Evolutionary conservation across 2,797 vertebrate species (phyloP).

Genomic region (Pampus argenteus): DNA sequence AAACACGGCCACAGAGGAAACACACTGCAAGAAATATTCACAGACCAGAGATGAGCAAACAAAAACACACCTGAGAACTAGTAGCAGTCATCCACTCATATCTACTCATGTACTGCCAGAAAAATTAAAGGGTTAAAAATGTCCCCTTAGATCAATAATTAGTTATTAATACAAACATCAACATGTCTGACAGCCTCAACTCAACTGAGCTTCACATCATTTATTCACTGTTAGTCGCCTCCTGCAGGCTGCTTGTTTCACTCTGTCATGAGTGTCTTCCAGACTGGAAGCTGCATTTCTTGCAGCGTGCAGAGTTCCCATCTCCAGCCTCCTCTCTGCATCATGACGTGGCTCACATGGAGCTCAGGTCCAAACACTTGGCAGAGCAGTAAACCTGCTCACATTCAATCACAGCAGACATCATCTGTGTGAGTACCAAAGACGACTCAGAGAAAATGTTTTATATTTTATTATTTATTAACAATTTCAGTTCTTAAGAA

Average conservation of each 20-base stretch:
- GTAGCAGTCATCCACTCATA: no score
- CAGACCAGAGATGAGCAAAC: background rate
- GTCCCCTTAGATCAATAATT: no score
- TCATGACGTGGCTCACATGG: constrained; percentile 9
- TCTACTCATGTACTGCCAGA: no score
- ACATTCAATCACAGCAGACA: constrained; percentile 1
- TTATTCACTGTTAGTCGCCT: no score
- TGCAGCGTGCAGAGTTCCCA: constrained; percentile 10
- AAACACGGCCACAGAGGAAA: constrained; percentile 43
- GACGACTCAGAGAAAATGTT: background rate
- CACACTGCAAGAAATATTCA: constrained; percentile 30
- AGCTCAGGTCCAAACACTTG: constrained; percentile 8
- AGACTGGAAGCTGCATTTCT: background rate
- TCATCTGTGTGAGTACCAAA: no score
- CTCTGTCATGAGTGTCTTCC: no score
- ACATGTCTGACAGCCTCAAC: constrained; percentile 1
- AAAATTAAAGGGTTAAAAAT: no score
- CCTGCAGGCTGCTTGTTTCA: no score
- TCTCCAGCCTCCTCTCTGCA: constrained; percentile 3
- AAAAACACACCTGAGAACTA: no score
- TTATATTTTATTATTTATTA: constrained; percentile 35
- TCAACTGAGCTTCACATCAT: no score
- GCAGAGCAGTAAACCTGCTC: constrained; percentile 29
- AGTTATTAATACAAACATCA: no score
- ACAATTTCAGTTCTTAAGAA: constrained; percentile 18